Conservation (phyloP, 1,140 invertebrate genomes). For the Zaprionus nigranus region DNA sequence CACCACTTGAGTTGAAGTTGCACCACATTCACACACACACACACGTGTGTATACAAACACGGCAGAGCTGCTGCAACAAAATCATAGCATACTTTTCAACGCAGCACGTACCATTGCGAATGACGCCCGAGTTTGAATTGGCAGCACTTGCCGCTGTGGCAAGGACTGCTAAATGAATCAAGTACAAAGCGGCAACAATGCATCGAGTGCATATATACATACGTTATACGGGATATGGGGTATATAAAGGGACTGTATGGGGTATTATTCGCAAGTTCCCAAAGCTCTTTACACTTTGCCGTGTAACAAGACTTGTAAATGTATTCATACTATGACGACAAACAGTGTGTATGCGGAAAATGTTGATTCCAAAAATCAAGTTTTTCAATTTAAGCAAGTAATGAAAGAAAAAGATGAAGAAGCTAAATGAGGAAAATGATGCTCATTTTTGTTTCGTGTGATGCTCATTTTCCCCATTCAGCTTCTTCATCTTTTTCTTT, state of each 20-base stretch:
- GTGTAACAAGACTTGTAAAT: neutral
- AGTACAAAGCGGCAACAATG: slow-evolving; percentile 1
- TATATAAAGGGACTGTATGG: neutral
- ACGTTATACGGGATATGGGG: neutral
- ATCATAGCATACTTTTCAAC: slow-evolving; percentile 58
- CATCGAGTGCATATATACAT: neutral
- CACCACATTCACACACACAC: slow-evolving; percentile 10
- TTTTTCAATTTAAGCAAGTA: neutral
- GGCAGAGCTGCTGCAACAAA: slow-evolving; percentile 27
- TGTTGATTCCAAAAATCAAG: neutral
- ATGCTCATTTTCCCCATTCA: neutral
- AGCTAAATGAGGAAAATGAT: too few species aligned
- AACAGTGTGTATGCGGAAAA: too few species aligned
- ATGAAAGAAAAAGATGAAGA: too few species aligned
- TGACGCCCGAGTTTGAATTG: slow-evolving; percentile 1
- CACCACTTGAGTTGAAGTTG: slow-evolving; percentile 44
- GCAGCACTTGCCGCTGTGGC: neutral
- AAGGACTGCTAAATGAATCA: slow-evolving; percentile 26
- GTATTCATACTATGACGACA: neutral
- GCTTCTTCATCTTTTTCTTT: neutral
- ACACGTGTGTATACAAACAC: neutral
- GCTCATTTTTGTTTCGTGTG: too few species aligned
- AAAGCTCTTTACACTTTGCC: too few species aligned
- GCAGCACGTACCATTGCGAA: neutral
- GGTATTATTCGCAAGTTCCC: neutral